Base-by-base conservation (phyloP, 1,140 invertebrate species). In the Drosophila takahashii region DNA sequence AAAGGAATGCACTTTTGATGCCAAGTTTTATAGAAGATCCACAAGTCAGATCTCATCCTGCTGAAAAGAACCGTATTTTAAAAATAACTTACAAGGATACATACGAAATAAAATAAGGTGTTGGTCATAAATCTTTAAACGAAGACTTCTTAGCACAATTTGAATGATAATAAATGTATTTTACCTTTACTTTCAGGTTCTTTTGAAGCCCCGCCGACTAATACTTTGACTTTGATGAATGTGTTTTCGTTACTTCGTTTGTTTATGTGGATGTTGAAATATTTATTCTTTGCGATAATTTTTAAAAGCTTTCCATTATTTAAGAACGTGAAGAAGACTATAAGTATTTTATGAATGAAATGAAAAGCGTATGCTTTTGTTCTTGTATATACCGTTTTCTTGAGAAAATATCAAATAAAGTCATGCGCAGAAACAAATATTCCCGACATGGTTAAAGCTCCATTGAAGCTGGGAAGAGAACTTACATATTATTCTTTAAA, bases 261-360 rank as follows among this genome's bases (percentile, higher is more conserved):
- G n/a, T 44, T 44, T 22, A 22, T 11, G 16, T 22, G 22, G 22
- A 39, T 15, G 5, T n/a, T 39, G 13, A 39, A n/a, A 39, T 7
- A 15, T 15, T 39, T 39, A 11, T 13, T 22, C 11, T 22, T 11
- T 11, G 4, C 16, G 1, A 10, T 10, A 57, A 34, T 51, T 22
- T 51, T 15, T n/a, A 6, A 9, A 58, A 18, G 13, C 36, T 18
- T 27, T 39, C 27, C 4, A 2, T 15, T 27, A 10, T 15, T 29
- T 48, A 0, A 27, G 18, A 22, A 44, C 42, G 2, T 29, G 0
- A 4, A 29, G 4, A 51, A 34, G 16, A 18, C 29, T 51, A 61
- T 61, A 51, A 18, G 52, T 53, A 41, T 61, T 58, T 61, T 26
- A 61, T 61, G 59, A 61, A 60, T 60, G 58, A 60, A 60, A 8